Evolutionary conservation across 2,888 invertebrate genomes (phyloP), one percentile per base, ranked within the genome.

Genomic region (Synanthedon myopaeformis): DNA sequence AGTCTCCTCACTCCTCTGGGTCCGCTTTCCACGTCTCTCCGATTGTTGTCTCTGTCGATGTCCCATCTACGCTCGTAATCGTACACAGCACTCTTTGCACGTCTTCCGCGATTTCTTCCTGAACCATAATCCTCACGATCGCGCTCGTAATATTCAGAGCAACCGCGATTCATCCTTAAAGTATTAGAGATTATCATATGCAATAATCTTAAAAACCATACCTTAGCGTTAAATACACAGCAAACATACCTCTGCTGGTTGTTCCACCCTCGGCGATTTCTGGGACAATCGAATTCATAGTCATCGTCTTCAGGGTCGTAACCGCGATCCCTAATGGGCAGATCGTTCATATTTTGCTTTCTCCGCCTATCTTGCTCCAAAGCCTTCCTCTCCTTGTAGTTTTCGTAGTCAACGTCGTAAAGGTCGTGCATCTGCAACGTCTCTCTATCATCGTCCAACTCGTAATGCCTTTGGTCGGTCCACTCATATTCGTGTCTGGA

Each of bases 281-380:
- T 49, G 5, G 49, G 49, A 19, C 49, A 11, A 49, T 85, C 84
- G 41, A 80, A 78, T 53, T 85, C 86, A 56, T 68, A 80, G 52
- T 86, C 85, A 4, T 85, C 86, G 56, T 85, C 85, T 56, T 84
- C 83, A 2, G 83, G 85, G 57, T 85, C 85, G 42, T 85, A 85
- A 1, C 78, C 84, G 2, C 73, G 67, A 53, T 83, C 84, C 53
- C 76, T 68, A 14, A 66, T 64, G 2, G 68, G 69, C 23, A 69
- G 71, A 6, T 56, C 59, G 8, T 78, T 73, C n/a, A 79, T n/a
- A n/a, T n/a, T 77, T 42, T 63, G 57, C 8, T 77, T 76, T 14
- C 59, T 66, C 17, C 65, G 66, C 42, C 68, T 69, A 57, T 81
- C 79, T 53, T 80, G 61, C 50, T 70, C 68, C 35, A 74, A 17